Evolutionary conservation across 2,888 invertebrate genomes (phyloP), one percentile per base, ranked within the genome.

Genomic region (Tenthredo notha): DNA sequence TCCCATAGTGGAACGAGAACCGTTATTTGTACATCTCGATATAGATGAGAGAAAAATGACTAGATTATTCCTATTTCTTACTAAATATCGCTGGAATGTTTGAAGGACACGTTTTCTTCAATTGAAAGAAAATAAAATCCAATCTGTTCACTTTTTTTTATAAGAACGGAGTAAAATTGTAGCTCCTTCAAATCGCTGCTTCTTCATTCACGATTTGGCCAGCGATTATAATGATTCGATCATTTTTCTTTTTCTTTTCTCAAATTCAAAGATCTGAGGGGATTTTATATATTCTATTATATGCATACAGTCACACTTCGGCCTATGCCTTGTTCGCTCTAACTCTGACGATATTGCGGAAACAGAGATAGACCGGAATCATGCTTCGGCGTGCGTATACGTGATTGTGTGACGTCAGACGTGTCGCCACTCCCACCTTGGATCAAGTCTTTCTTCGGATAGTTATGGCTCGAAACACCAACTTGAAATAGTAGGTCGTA

Each of bases 301-400:
- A 9, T 1, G 37, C 3, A 47, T 15, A 43, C 40, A 10, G 25
- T 50, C 25, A 29, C 2, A 4, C n/a, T 25, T 70, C 4, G 70
- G 33, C 70, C 29, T 29, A 21, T 77, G 37, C 72, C 58, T 78
- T 21, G 78, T 61, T 80, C 40, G 61, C 21, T 33, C 21, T 25
- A 80, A 61, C 37, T 80, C 61, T 25, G 80, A 61, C 25, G 58
- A 37, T 67, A 43, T 43, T 83, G 83, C 83, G 83, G 83, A 83
- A 83, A 83, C 29, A 47, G 67, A 67, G 67, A 83, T 85, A 80
- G 86, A 87, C 90, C 90, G 91, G 91, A 91, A 90, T 91, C 91
- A 91, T 88, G 91, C 90, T 91, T 86, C 89, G 91, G 91, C 87
- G 89, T 91, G 90, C 91, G 89, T 89, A 88, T 80, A 65, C 83